Evolutionary conservation across 2,797 vertebrate genomes (phyloP).

Genomic region (Lates japonicus): DNA sequence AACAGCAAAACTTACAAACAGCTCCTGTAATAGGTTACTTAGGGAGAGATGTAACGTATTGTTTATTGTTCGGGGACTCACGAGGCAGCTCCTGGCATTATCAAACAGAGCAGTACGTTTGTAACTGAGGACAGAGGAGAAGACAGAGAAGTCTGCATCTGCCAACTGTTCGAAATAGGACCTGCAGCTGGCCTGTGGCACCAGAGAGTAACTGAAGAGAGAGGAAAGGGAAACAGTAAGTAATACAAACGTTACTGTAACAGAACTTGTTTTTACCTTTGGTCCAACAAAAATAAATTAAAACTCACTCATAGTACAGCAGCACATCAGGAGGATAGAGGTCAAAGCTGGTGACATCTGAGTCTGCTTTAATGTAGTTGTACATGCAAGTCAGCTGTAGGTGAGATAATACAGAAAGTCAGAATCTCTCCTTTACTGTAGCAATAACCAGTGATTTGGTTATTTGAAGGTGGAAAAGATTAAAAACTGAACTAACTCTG

Average conservation of each 20-base stretch:
- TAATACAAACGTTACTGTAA: not conserved
- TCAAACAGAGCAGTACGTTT: conserved; percentile 60
- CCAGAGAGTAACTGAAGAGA: conserved; percentile 75
- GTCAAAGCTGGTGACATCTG: conserved; percentile 55
- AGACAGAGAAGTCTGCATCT: conserved; percentile 77
- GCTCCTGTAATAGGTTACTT: too few species aligned
- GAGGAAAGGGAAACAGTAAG: not conserved
- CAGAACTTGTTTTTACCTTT: not conserved
- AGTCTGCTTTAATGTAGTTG: conserved; percentile 62
- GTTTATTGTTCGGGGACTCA: conserved; percentile 50
- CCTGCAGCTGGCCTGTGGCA: conserved; percentile 70
- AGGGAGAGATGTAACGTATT: not conserved
- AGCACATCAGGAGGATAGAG: conserved; percentile 80
- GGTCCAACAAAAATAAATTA: not conserved
- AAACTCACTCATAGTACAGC: conserved; percentile 85
- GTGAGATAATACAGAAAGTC: conserved; percentile 11
- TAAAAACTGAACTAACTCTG: not conserved
- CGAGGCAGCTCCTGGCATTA: conserved; percentile 81
- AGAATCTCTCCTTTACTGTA: not conserved
- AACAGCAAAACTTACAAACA: too few species aligned
- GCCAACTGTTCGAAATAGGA: conserved; percentile 79
- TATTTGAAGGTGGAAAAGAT: not conserved
- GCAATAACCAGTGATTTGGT: not conserved
- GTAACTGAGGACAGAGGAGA: conserved; percentile 77
- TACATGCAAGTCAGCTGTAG: conserved; percentile 87